phyloP scores from a whole-genome alignment of 2,113 vertebrate genomes.

The Grammomys dolichurus region DNA sequence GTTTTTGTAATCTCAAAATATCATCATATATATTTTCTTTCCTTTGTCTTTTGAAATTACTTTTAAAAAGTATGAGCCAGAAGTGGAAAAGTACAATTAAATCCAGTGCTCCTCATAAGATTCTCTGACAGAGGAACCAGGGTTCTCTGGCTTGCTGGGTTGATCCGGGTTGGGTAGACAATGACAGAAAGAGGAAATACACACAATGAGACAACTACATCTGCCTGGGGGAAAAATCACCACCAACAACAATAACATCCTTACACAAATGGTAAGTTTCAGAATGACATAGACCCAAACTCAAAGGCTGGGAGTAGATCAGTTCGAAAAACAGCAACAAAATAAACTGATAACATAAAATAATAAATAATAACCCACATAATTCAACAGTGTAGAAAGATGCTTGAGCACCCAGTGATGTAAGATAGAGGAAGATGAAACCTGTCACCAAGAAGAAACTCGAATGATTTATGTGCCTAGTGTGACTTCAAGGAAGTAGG shows the following conservation, averaged over 20 bases:
- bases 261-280: accelerated
- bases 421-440: background rate
- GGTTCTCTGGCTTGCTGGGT: background rate
- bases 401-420: accelerated
- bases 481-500: background rate
- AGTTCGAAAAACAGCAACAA: background rate
- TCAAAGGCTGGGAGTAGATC: background rate
- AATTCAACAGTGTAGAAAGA: too few relatives aligned
- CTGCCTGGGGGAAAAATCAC: background rate
- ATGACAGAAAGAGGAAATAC: background rate
- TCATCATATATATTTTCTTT: background rate
- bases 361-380: background rate
- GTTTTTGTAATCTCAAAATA: background rate
- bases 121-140: background rate
- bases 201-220: background rate
- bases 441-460: background rate
- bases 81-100: background rate
- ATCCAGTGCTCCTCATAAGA: too few relatives aligned
- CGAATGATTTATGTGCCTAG: background rate
- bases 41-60: background rate
- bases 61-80: background rate
- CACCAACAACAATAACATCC: background rate
- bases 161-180: background rate
- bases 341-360: background rate
- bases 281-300: background rate